Evolutionary conservation across 2,888 invertebrate genomes (phyloP).

Genomic region (Drosophila tanythrix): DNA sequence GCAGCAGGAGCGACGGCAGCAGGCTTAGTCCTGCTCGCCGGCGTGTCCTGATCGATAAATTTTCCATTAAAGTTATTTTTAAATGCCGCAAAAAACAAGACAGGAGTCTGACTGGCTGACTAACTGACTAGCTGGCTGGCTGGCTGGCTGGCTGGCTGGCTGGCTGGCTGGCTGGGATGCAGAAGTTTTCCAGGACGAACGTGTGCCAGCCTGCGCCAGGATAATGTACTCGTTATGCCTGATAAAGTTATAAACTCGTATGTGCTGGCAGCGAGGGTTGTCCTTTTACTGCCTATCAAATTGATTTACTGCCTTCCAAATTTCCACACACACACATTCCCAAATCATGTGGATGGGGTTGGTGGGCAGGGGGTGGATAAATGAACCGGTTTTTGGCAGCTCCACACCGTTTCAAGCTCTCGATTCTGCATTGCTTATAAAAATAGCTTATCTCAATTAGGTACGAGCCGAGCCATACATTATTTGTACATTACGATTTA

Average conservation of each 20-base stretch:
- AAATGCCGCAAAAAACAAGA: constrained; percentile 76
- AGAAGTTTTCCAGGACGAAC: constrained; percentile 32
- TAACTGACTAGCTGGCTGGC: background rate
- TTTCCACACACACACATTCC: constrained; percentile 42
- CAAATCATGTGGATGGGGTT: constrained; percentile 3
- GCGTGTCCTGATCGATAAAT: constrained; percentile 83
- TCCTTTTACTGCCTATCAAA: constrained; percentile 54
- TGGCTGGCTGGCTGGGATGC: background rate
- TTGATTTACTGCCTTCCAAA: constrained; percentile 75
- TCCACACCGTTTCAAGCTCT: constrained; percentile 1
- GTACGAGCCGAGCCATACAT: background rate
- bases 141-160: background rate
- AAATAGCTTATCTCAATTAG: constrained; percentile 2
- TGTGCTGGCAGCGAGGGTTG: constrained; percentile 61
- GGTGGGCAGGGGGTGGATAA: constrained; percentile 8
- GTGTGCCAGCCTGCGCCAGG: constrained; percentile 76
- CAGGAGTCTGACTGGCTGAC: constrained; percentile 22
- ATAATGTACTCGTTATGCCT: constrained; percentile 83
- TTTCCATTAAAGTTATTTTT: constrained; percentile 84
- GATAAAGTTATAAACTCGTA: constrained; percentile 83
- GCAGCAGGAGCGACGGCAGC: constrained; percentile 12
- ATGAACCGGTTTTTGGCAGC: constrained; percentile 18
- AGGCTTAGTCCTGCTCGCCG: constrained; percentile 26
- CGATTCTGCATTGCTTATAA: background rate
- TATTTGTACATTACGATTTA: background rate